These are phyloP conservation scores for Valencia hispanica DNA, from an alignment of 2,797 vertebrate genomes.

Conservation along the genomic window DNA sequence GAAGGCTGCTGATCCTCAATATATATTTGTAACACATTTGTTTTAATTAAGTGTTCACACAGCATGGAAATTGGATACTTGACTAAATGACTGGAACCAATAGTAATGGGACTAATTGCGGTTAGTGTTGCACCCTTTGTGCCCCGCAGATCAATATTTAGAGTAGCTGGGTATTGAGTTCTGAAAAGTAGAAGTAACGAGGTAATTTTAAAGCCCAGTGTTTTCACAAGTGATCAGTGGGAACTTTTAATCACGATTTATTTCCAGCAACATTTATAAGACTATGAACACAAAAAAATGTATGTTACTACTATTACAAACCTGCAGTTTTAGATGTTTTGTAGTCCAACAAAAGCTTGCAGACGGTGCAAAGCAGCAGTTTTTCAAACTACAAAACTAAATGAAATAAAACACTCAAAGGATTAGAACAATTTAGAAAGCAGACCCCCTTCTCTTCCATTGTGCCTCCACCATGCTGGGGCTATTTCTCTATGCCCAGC, in stretches of 20 bases:
- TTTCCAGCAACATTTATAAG: background rate
- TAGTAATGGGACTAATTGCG: constrained; percentile 82
- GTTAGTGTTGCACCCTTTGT: constrained; percentile 74
- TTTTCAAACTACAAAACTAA: constrained; percentile 87
- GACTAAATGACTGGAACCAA: constrained; percentile 82
- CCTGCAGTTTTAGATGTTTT: constrained; percentile 44
- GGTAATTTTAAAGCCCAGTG: constrained; percentile 34
- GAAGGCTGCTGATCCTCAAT: constrained; percentile 80
- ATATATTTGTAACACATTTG: constrained; percentile 87
- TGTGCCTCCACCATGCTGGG: constrained; percentile 88
- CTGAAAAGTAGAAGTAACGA: constrained; percentile 66
- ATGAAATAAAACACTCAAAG: constrained; percentile 92
- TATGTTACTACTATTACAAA: constrained; percentile 21
- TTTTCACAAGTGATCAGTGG: constrained; percentile 21
- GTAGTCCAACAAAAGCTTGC: constrained; percentile 55
- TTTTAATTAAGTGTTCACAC: constrained; percentile 88
- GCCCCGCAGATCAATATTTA: constrained; percentile 78
- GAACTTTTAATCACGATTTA: constrained; percentile 7
- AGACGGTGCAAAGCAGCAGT: constrained; percentile 66
- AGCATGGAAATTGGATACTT: constrained; percentile 84
- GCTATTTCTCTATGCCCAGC: constrained; percentile 93
- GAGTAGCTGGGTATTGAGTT: constrained; percentile 71
- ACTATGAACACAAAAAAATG: constrained; percentile 12
- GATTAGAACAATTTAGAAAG: constrained; percentile 95
- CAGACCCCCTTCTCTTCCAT: constrained; percentile 87